Conservation (phyloP, 2,888 invertebrate genomes). For the Uropetala carovei region DNA sequence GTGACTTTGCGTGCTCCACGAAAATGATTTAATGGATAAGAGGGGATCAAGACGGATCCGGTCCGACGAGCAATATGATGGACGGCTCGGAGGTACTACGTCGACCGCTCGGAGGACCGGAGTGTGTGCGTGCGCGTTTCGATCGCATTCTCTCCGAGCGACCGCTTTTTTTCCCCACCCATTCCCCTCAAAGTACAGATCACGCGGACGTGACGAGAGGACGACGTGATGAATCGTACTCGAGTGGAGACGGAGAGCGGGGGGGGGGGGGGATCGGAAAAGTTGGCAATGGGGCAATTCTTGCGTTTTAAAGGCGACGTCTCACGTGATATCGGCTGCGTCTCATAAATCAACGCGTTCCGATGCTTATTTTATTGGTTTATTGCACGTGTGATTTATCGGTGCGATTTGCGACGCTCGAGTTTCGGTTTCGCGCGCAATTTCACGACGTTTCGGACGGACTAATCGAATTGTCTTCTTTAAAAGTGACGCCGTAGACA, state of each 20-base stretch:
- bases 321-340: slow-evolving; percentile 15
- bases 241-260: not conserved
- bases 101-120: not conserved
- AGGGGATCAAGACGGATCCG: slow-evolving; percentile 31
- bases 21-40: slow-evolving; percentile 52
- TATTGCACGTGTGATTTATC: slow-evolving; percentile 48
- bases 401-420: slow-evolving; percentile 10
- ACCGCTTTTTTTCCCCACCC: not conserved
- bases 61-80: not conserved
- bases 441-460: not conserved
- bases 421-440: not conserved
- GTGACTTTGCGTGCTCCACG: not conserved
- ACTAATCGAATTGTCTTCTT: not conserved
- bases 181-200: not conserved
- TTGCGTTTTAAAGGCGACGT: slow-evolving; percentile 34
- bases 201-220: not conserved
- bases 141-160: not conserved
- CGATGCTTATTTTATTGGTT: slow-evolving; percentile 45
- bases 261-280: not conserved
- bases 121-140: not conserved
- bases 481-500: not conserved
- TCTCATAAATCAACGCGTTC: slow-evolving; percentile 47
- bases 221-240: not conserved
- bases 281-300: slow-evolving; percentile 25
- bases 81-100: not conserved